phyloP scores from a whole-genome alignment of 2,797 vertebrate species.

The Eulemur coronatus region DNA sequence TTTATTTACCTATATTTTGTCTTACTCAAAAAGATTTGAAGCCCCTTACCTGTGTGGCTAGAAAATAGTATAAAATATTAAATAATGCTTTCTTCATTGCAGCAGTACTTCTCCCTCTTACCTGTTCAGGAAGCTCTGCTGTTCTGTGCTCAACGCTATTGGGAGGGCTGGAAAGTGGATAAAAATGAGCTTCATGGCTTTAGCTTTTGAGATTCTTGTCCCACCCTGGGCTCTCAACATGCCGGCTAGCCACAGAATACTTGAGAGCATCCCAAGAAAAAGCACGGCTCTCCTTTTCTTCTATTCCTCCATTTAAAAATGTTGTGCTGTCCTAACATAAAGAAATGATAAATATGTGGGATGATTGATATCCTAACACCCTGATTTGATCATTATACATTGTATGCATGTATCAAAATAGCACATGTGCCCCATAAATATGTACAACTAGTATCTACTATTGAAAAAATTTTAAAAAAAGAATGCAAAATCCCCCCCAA shows the following conservation, averaged over 20 bases:
- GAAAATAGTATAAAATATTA: not conserved
- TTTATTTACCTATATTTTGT: not conserved
- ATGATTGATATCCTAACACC: not conserved
- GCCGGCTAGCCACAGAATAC: not conserved
- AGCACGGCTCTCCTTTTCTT: not conserved
- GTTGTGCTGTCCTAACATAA: not conserved
- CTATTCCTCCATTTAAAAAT: not conserved
- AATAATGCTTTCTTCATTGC: not conserved
- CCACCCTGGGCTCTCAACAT: not conserved
- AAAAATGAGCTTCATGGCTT: not conserved
- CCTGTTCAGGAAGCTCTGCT: not conserved
- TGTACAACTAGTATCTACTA: not conserved
- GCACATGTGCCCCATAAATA: not conserved
- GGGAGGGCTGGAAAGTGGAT: not conserved
- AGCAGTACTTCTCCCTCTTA: not conserved
- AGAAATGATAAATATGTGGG: not conserved
- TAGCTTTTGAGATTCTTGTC: not conserved
- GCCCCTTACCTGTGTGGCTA: not conserved
- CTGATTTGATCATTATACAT: not conserved
- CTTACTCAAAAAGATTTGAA: not conserved
- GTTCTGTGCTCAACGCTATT: not conserved
- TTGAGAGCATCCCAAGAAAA: not conserved
- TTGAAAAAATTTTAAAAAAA: not conserved
- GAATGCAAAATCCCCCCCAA: not conserved
- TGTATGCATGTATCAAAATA: not conserved